Evolutionary conservation across 2,113 vertebrate genomes (phyloP), one percentile per base, ranked within the genome.

Genomic region (Beaufortia kweichowensis): DNA sequence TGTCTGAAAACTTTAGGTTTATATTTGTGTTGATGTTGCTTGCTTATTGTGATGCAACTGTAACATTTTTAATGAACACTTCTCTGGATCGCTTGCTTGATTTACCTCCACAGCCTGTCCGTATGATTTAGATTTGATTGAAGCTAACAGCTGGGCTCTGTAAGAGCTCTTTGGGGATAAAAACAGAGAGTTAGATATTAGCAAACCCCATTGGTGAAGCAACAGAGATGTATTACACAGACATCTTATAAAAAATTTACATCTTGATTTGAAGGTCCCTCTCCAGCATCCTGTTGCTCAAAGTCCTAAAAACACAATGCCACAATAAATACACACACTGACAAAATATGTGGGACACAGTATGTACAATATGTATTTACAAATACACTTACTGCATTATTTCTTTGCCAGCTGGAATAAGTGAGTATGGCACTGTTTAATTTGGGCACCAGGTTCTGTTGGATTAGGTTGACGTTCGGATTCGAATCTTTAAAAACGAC

Each of bases 51-150:
- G 14, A 46, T 53, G 48, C 19, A n/a, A 7, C 4, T 53, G 7
- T 53, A 21, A 67, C 19, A 21, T 14, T 23, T 31, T 39, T 19
- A 39, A 24, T 8, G 14, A 60, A 17, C 23, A 28, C n/a, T n/a
- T n/a, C n/a, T n/a, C n/a, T n/a, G n/a, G n/a, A 5, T 61, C 6
- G 26, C 2, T 59, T 72, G 19, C 19, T 41, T 8, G 3, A 86
- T 89, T 72, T 81, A 99, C 97, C 93, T 95, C 91, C 76, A 80
- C 62, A 23, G 92, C 90, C 23, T 93, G 78, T 76, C 88, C 90
- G 39, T 94, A 99, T 0, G 95, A 95, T 68, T 78, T 95, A 0
- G 93, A 93, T 64, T 98, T 98, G 88, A 99, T 96, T 83, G 89
- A 90, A 0, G 95, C 93, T 68, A 98, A 84, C 23, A 89, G 88